Evolutionary conservation across 2,888 invertebrate species (phyloP), one percentile per base, ranked within the genome.

Genomic region (Salticus scenicus): DNA sequence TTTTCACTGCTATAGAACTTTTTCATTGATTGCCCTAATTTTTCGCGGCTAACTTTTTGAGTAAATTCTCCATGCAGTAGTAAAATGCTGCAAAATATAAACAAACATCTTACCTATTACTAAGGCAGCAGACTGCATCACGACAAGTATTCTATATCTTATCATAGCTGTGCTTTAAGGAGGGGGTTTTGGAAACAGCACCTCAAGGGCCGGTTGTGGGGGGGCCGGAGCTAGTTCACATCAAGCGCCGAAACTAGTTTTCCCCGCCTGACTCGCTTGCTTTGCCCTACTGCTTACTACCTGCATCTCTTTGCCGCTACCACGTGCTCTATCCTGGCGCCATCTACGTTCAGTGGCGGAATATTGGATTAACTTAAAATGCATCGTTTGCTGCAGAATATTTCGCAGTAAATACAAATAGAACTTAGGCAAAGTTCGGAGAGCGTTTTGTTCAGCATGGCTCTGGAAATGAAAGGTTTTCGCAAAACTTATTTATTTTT

Each of bases 171-270:
- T 20, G 67, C 30, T 31, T 31, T 5, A 20, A 33, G 33, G 27
- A 33, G 67, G 67, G 67, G 31, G 24, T n/a, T n/a, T n/a, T n/a
- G 12, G 28, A 5, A 24, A 28, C 7, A 10, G 63, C 27, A 70
- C 28, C 37, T 47, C 24, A 14, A n/a, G 17, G 7, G 71, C 76
- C 83, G 76, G 83, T 71, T 20, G 31, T 31, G 71, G 83, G 83
- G 76, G 83, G 83, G 31, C 73, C 42, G n/a, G n/a, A 30, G 51
- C 37, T 37, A 41, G 72, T 27, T 71, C 72, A 27, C 72, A 63
- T 71, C 66, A 67, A 63, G 71, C 76, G 76, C 66, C 66, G 83
- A 66, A 76, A 83, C 83, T 76, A 83, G 76, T 73, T 57, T 73
- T 33, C 71, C 71, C 83, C 64, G 63, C 66, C 63, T 20, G 28